These are phyloP conservation scores for Palythoa grandiflora DNA, from an alignment of 92 coral and sea anemone species.

Conservation along the genomic window DNA sequence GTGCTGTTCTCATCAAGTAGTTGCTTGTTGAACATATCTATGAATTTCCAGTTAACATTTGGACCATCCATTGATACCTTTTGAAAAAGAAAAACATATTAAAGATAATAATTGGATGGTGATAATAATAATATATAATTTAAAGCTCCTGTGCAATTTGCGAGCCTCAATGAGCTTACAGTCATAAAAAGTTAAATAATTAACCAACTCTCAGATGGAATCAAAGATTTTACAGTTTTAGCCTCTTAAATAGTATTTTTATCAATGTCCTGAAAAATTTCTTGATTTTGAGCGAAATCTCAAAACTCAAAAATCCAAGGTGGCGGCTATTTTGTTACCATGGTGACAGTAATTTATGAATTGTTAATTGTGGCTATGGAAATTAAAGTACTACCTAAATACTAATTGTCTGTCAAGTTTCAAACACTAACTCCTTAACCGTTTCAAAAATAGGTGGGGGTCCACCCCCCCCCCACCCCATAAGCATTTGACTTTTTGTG, in stretches of 20 bases:
- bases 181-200: background rate
- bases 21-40: slow-evolving; percentile 4
- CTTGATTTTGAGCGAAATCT: background rate
- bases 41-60: too few relatives aligned
- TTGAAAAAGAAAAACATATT: background rate
- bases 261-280: background rate
- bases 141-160: background rate
- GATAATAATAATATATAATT: background rate
- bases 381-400: too few relatives aligned
- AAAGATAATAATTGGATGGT: background rate
- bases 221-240: background rate
- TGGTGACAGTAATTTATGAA: too few relatives aligned
- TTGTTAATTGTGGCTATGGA: too few relatives aligned
- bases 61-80: background rate
- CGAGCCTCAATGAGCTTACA: background rate
- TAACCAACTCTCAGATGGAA: background rate
- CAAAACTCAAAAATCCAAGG: too few relatives aligned
- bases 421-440: too few relatives aligned
- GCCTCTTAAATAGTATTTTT: background rate
- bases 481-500: too few relatives aligned
- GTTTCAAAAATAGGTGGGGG: too few relatives aligned
- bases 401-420: too few relatives aligned
- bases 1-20: slow-evolving; percentile 1
- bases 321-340: too few relatives aligned
- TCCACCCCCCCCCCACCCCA: too few relatives aligned